phyloP scores from a whole-genome alignment of 2,888 invertebrate species.

The Dryococelus australis region DNA sequence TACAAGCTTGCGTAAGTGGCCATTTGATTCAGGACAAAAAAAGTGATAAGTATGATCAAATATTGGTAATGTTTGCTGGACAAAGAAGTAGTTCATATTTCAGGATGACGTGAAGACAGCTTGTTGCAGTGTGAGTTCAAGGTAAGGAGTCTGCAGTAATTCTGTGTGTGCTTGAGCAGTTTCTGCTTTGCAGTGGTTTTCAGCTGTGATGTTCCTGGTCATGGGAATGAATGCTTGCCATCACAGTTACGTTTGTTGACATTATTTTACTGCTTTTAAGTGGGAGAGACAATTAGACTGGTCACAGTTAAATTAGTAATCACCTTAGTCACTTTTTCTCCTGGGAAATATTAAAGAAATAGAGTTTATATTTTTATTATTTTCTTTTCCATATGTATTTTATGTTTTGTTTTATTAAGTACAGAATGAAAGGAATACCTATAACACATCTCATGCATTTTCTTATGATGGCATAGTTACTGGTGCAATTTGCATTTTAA shows the following conservation, averaged over 20 bases:
- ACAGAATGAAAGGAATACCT: too few relatives aligned
- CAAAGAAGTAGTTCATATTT: not conserved
- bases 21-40: too few relatives aligned
- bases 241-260: not conserved
- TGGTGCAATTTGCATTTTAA: not conserved
- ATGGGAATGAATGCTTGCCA: not conserved
- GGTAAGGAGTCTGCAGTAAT: not conserved
- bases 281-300: not conserved
- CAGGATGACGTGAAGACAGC: not conserved
- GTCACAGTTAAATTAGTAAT: not conserved
- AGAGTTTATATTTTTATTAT: not conserved
- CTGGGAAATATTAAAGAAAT: not conserved
- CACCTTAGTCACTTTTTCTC: too few relatives aligned
- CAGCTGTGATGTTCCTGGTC: not conserved
- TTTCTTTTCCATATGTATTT: too few relatives aligned
- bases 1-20: too few relatives aligned
- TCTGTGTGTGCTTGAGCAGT: slow-evolving; percentile 2
- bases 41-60: not conserved
- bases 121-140: not conserved
- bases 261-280: not conserved
- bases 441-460: not conserved
- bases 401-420: too few relatives aligned
- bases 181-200: not conserved
- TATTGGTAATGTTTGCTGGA: not conserved
- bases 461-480: not conserved